Conservation (phyloP, 1,140 invertebrate genomes). For the Drosophila kanapiae region DNA sequence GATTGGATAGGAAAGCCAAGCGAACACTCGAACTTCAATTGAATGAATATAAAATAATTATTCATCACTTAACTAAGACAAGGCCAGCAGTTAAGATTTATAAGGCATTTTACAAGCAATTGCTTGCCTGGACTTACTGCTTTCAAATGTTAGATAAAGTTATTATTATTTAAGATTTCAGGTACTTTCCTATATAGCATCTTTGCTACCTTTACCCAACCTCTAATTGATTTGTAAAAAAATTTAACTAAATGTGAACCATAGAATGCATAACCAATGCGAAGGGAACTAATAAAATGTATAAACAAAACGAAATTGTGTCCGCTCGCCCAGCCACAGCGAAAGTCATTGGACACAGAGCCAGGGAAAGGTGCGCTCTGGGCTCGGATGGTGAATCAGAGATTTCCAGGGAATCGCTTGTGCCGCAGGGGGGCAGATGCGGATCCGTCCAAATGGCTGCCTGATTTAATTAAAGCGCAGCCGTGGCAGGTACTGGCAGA, state of each 20-base stretch:
- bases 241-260: neutral
- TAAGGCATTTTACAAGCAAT: neutral
- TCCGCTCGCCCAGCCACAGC: slow-evolving; percentile 37
- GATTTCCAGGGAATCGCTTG: slow-evolving; percentile 21
- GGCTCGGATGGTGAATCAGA: slow-evolving; percentile 19
- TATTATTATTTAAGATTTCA: neutral
- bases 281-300: slow-evolving; percentile 36
- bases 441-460: slow-evolving; percentile 36
- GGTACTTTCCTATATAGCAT: neutral
- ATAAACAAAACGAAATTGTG: slow-evolving; percentile 45
- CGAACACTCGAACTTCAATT: neutral
- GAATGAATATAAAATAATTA: neutral
- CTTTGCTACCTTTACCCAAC: neutral
- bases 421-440: slow-evolving; percentile 1
- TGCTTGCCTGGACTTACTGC: neutral
- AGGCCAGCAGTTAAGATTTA: neutral
- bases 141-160: neutral
- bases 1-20: neutral
- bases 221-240: slow-evolving; percentile 12
- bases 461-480: slow-evolving; percentile 65
- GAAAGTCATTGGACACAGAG: slow-evolving; percentile 65
- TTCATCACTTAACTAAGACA: neutral
- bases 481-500: slow-evolving; percentile 50
- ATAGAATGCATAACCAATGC: slow-evolving; percentile 35
- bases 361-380: neutral